These are phyloP conservation scores for Ommatoiulus sabulosus DNA, from an alignment of 2,888 invertebrate genomes.

Conservation along the genomic window DNA sequence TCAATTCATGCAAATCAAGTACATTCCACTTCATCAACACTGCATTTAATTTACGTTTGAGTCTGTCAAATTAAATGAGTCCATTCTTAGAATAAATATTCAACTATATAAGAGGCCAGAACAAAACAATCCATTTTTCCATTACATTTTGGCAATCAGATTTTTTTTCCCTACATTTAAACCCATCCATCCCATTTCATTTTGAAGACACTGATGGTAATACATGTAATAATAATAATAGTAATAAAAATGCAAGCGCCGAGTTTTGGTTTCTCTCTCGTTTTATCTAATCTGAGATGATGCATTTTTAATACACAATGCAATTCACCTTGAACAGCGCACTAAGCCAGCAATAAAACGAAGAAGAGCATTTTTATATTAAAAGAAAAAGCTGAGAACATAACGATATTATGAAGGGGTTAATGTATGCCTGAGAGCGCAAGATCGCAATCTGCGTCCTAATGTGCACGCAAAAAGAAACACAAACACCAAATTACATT, in stretches of 20 bases:
- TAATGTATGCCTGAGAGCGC: not conserved
- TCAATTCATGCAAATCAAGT: too few species aligned
- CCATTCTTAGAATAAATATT: too few species aligned
- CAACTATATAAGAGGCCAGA: too few species aligned
- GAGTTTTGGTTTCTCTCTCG: not conserved
- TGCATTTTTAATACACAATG: slow-evolving; percentile 34
- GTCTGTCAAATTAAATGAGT: too few species aligned
- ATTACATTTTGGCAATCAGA: too few species aligned
- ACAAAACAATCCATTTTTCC: too few species aligned
- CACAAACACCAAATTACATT: slow-evolving; percentile 9
- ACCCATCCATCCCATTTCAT: too few species aligned
- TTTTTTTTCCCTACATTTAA: too few species aligned
- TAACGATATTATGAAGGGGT: not conserved
- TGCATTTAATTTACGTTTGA: too few species aligned
- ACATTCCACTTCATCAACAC: too few species aligned
- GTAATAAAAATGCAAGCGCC: not conserved
- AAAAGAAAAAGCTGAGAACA: not conserved
- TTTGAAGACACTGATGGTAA: too few species aligned
- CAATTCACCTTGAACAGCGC: not conserved
- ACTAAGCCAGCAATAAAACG: not conserved
- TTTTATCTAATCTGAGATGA: not conserved
- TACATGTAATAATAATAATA: too few species aligned
- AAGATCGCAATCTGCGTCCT: not conserved
- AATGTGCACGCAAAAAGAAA: not conserved
- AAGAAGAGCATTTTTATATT: not conserved